These are phyloP conservation scores for Drosophila athabasca DNA, from an alignment of 1,140 invertebrate species.

Conservation along the genomic window DNA sequence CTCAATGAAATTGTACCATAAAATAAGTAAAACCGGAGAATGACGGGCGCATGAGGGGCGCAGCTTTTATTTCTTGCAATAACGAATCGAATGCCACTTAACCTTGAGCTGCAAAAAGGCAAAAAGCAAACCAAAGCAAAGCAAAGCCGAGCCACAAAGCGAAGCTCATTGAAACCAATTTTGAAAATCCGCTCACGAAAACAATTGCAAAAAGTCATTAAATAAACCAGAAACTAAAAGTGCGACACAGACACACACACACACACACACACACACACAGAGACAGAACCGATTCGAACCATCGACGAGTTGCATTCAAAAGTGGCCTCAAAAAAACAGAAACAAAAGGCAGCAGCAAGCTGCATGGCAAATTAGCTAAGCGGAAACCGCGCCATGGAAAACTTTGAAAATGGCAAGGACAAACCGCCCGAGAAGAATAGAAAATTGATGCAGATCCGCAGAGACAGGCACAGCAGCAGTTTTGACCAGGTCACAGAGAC, in stretches of 20 bases:
- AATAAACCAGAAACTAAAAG: conserved; percentile 79
- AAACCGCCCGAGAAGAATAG: conserved; percentile 6
- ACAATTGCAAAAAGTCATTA: conserved; percentile 80
- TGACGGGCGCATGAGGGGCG: conserved; percentile 39
- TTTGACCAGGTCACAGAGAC: no score
- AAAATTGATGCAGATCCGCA: not conserved
- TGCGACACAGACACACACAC: conserved; percentile 43
- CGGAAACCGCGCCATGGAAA: conserved; percentile 46
- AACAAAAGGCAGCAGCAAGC: conserved; percentile 10
- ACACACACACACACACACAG: conserved; percentile 25
- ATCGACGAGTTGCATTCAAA: conserved; percentile 71
- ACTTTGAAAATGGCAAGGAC: conserved; percentile 52
- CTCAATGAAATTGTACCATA: conserved; percentile 71
- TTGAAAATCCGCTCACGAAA: conserved; percentile 82
- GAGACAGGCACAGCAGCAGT: not conserved
- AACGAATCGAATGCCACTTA: conserved; percentile 72
- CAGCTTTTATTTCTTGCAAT: conserved; percentile 75
- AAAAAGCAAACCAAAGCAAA: conserved; percentile 27
- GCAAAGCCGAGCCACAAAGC: conserved; percentile 35
- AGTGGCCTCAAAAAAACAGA: conserved; percentile 48
- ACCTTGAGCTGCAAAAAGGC: conserved; percentile 67
- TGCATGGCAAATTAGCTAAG: conserved; percentile 53
- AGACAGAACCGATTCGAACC: conserved; percentile 38
- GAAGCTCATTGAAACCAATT: conserved; percentile 69
- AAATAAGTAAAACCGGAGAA: conserved; percentile 36